Evolutionary conservation across 23 tunicate species (phyloP).

Genomic region (Halocynthia aurantium): DNA sequence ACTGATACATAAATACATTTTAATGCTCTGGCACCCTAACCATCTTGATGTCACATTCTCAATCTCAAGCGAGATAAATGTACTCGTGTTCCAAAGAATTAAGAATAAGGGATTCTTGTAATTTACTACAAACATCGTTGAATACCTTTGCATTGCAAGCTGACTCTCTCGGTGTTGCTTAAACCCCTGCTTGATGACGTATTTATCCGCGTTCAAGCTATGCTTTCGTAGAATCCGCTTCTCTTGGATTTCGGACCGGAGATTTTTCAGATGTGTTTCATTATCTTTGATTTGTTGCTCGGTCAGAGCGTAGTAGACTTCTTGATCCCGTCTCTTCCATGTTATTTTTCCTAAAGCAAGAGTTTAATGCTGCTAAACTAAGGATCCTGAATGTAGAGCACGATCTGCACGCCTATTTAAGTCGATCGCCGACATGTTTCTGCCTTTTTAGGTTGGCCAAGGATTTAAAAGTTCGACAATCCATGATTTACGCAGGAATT

Average conservation of each 20-base stretch:
- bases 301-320: constrained; percentile 42
- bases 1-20: not conserved
- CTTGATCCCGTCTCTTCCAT: constrained; percentile 43
- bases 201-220: constrained; percentile 46
- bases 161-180: constrained; percentile 37
- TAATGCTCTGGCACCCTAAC: too few relatives aligned
- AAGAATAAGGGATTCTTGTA: not conserved
- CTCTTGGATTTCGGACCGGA: constrained; percentile 49
- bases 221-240: constrained; percentile 28
- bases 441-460: not conserved
- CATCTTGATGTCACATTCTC: too few relatives aligned
- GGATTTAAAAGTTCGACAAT: not conserved
- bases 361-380: not conserved
- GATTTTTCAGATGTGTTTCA: constrained; percentile 25
- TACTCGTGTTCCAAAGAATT: too few relatives aligned
- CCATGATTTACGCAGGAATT: not conserved
- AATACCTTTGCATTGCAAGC: constrained; percentile 62
- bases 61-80: too few relatives aligned
- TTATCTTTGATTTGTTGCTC: constrained; percentile 61
- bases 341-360: constrained; percentile 39
- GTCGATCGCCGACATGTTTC: not conserved
- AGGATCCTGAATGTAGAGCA: not conserved
- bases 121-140: too few relatives aligned
- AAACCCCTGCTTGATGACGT: constrained; percentile 52
- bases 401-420: not conserved